Base-by-base conservation (phyloP, 2,888 invertebrate genomes). In the Diabrotica balteata region DNA sequence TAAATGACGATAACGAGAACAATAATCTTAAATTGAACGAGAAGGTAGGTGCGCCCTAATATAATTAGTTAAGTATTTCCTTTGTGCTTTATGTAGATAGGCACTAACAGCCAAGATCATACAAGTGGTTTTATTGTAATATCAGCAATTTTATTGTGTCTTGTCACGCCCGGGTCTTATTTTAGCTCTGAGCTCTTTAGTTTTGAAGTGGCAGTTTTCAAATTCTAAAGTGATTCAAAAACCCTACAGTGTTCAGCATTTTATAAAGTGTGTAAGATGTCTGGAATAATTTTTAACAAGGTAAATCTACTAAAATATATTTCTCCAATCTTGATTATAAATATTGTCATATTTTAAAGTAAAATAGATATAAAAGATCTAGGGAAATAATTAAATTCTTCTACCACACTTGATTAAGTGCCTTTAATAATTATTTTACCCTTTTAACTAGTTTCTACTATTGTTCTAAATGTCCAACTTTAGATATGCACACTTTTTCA, bases 41-140 rank as follows among this genome's bases (percentile, higher is more conserved):
- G 65, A 73, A 66, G 72, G 70, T 69, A 67, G n/a, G 55, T 57
- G 8, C 44, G 55, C 55, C 9, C 45, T 57, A 44, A 57, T 50
- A 11, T 51, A 59, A 44, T 51, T 43, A 5, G 7, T 42, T 10
- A 50, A 44, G 22, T 63, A 45, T 52, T 44, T 46, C 52, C 52
- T 57, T 63, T 55, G 50, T 64, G n/a, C 22, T 8, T 10, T 47
- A 45, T 22, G 57, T 43, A 50, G 63, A 43, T 50, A 54, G 53
- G 46, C 58, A 45, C 45, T 17, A 6, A 11, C 10, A 17, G 22
- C 45, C 51, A 51, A 44, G 51, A 54, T 55, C 55, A 49, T 43
- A 57, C 63, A 63, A 59, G 64, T 59, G 42, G 51, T 43, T 64
- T 52, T 51, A 64, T 51, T 17, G 50, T 51, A 52, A 58, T 58